These are phyloP conservation scores for Phasianus colchicus DNA, from an alignment of 2,113 vertebrate species.

Conservation along the genomic window DNA sequence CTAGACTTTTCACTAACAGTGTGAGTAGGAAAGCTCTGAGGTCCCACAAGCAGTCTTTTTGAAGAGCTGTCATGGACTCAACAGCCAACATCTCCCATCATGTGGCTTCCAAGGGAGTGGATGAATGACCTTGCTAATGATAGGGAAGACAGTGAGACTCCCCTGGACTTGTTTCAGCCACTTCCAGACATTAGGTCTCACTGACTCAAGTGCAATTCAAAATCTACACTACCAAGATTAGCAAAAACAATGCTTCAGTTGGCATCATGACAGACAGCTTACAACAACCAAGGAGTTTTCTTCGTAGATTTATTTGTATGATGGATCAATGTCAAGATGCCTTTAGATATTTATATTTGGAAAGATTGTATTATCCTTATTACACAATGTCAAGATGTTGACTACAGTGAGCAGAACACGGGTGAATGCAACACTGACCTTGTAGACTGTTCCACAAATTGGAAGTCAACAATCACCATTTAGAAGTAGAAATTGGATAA, in stretches of 20 bases:
- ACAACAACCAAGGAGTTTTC: neutral
- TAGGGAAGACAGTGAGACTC: neutral
- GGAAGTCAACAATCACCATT: neutral
- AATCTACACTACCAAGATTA: neutral
- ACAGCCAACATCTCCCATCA: neutral
- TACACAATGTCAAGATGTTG: neutral
- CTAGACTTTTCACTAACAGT: neutral
- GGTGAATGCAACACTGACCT: neutral
- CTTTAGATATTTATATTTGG: neutral
- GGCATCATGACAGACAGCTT: neutral
- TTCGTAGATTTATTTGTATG: slow-evolving; percentile 35
- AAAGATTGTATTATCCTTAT: neutral
- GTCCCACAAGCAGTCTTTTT: neutral
- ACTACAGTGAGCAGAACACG: neutral
- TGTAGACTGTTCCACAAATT: neutral
- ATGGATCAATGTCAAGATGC: neutral
- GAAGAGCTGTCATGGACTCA: neutral
- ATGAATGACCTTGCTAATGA: neutral
- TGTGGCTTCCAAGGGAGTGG: neutral
- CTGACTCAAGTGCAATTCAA: neutral
- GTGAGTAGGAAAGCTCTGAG: neutral
- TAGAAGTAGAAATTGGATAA: neutral
- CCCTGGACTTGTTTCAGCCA: neutral
- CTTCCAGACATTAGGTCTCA: neutral
- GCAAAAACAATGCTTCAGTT: neutral